phyloP scores from a whole-genome alignment of 2,888 invertebrate genomes.

The Drosophila eohydei region DNA sequence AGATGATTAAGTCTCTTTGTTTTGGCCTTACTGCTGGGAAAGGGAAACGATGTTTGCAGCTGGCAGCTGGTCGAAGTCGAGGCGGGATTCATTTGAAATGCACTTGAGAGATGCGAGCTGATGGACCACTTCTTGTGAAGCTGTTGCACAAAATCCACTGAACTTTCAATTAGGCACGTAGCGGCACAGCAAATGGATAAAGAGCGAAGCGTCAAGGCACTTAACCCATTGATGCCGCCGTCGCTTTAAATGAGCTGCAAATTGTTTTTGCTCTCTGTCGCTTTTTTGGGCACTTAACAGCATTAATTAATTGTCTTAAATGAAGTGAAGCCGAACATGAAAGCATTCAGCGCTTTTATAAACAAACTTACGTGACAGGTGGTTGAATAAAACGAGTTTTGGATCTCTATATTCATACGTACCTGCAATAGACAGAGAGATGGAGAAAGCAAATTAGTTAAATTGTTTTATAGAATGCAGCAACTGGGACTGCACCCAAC shows the following conservation, averaged over 20 bases:
- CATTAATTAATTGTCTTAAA: slow-evolving; percentile 61
- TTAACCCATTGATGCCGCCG: slow-evolving; percentile 62
- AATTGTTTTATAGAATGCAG: slow-evolving; percentile 50
- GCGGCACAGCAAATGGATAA: slow-evolving; percentile 8
- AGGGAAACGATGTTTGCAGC: slow-evolving; percentile 24
- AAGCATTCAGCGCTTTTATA: slow-evolving; percentile 9
- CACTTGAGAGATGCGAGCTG: slow-evolving; percentile 44
- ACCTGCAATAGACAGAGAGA: slow-evolving; percentile 48
- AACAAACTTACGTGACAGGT: slow-evolving; percentile 30
- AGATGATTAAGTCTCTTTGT: slow-evolving; percentile 33
- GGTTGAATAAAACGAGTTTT: slow-evolving; percentile 5
- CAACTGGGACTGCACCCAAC: slow-evolving; percentile 42
- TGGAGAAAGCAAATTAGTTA: slow-evolving; percentile 47
- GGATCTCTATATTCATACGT: slow-evolving; percentile 11
- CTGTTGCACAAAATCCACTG: slow-evolving; percentile 50
- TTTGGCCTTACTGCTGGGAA: slow-evolving; percentile 13
- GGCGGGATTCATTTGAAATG: slow-evolving; percentile 38
- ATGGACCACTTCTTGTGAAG: neutral
- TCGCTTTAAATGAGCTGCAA: slow-evolving; percentile 51
- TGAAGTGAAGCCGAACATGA: slow-evolving; percentile 40
- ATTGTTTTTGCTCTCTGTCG: slow-evolving; percentile 20
- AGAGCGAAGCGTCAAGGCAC: slow-evolving; percentile 27
- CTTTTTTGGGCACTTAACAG: slow-evolving; percentile 54
- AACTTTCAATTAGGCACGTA: slow-evolving; percentile 66
- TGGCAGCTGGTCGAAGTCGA: slow-evolving; percentile 30